Base-by-base conservation (phyloP, 2,113 vertebrate species). In the Trochalopteron elliotii region DNA sequence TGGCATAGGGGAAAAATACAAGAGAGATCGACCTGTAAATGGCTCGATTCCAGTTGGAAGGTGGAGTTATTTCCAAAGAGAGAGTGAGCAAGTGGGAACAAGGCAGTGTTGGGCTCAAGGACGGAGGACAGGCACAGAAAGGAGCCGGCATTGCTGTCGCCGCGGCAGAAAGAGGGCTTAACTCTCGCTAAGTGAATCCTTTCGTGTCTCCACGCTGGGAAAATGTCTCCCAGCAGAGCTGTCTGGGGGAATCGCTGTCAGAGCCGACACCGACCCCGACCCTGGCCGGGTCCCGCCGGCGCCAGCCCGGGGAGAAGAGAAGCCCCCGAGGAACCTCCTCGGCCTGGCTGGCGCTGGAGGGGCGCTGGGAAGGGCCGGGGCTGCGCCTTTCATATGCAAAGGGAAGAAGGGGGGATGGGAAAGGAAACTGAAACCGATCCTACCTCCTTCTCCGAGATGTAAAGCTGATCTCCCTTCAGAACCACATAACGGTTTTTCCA, bases 401-500 rank as follows among this genome's bases (percentile, higher is more conserved):
- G 11, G 17, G 22, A 3, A 45, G 65, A 23, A 52, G 50, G 50
- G 37, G 91, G 91, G 84, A 88, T 68, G 79, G 93, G 92, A 59
- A 12, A 72, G 44, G 83, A 67, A 77, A 89, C 65, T 27, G 85
- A 68, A 86, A 65, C 20, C 57, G 52, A 83, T 76, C 98, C 96
- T 95, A 99, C 99, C 99, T 99, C 99, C 95, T 99, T 99, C 92
- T 99, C 99, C 1, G 99, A 98, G 97, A 99, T 97, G 96, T 97
- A 99, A 56, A 99, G 98, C 96, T 99, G 99, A 84, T 99, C 99
- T 86, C 98, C 99, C 93, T 98, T 98, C 87, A 99, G 97, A 64
- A 99, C 96, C 94, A 99, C 98, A 13, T 99, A 99, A 86, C 99
- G 98, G 97, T 98, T 99, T 97, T 98, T 99, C 99, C 99, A 99